Evolutionary conservation across 1,140 invertebrate genomes (phyloP).

Genomic region (Scaptomyza montana): DNA sequence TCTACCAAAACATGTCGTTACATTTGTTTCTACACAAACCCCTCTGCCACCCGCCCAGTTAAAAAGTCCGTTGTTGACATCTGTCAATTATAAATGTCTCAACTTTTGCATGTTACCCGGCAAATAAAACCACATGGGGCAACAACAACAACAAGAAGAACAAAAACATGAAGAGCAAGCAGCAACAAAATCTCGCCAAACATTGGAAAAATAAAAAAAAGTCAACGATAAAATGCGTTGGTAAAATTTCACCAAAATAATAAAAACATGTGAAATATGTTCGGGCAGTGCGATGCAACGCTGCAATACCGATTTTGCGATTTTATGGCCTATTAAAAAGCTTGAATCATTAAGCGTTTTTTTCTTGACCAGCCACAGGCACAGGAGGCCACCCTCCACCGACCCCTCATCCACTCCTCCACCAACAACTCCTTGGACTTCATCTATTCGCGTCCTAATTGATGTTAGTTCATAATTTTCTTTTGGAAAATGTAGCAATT

Average conservation of each 20-base stretch:
- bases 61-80: slow-evolving; percentile 52
- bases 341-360: slow-evolving; percentile 78
- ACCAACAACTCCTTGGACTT: neutral
- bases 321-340: slow-evolving; percentile 81
- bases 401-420: slow-evolving; percentile 1
- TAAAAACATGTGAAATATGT: slow-evolving; percentile 81
- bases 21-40: neutral
- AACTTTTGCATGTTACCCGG: slow-evolving; percentile 38
- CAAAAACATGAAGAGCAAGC: slow-evolving; percentile 8
- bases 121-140: slow-evolving; percentile 72
- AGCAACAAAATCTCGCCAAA: slow-evolving; percentile 41
- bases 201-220: slow-evolving; percentile 51
- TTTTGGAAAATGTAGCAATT: slow-evolving; percentile 82
- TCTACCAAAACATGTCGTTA: neutral
- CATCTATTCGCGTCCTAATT: slow-evolving; percentile 69
- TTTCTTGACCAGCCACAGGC: slow-evolving; percentile 41
- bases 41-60: neutral
- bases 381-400: slow-evolving; percentile 6
- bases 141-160: slow-evolving; percentile 18
- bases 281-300: slow-evolving; percentile 62
- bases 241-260: slow-evolving; percentile 66
- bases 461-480: slow-evolving; percentile 83
- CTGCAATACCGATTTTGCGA: slow-evolving; percentile 74
- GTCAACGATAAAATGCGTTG: slow-evolving; percentile 61
- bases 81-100: slow-evolving; percentile 73